Evolutionary conservation across 1,140 invertebrate genomes (phyloP).

Genomic region (Lamellibrachia luymesi): DNA sequence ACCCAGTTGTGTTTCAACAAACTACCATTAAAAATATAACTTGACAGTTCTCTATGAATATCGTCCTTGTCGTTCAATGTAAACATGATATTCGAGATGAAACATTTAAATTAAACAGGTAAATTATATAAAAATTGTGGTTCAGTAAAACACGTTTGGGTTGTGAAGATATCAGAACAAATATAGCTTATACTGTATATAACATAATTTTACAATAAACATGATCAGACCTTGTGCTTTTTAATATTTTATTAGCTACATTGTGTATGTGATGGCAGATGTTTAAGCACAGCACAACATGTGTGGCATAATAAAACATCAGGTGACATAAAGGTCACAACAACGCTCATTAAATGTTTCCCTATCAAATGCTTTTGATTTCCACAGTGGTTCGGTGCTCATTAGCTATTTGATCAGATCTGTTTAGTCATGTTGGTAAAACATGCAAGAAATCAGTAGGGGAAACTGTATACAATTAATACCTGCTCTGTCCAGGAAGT

Average conservation of each 20-base stretch:
- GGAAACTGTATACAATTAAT: not conserved
- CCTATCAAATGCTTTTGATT: not conserved
- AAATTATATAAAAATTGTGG: too few species aligned
- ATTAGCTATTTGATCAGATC: not conserved
- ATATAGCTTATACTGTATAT: too few species aligned
- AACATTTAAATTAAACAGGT: too few species aligned
- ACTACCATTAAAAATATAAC: too few species aligned
- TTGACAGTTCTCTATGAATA: too few species aligned
- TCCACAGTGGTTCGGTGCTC: not conserved
- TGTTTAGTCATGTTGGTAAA: not conserved
- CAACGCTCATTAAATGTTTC: not conserved
- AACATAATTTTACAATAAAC: too few species aligned
- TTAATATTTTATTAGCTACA: constrained; percentile 2
- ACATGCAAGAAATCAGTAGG: not conserved
- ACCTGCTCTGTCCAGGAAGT: not conserved
- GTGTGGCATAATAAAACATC: not conserved
- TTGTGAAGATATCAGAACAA: too few species aligned
- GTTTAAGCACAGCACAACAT: not conserved
- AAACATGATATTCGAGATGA: too few species aligned
- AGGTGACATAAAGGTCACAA: not conserved
- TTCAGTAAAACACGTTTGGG: too few species aligned
- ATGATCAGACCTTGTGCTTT: too few species aligned
- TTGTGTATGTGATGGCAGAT: not conserved
- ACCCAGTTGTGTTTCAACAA: too few species aligned
- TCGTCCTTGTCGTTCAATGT: too few species aligned